These are phyloP conservation scores for Stigmatopora nigra DNA, from an alignment of 2,113 vertebrate species.

Conservation along the genomic window DNA sequence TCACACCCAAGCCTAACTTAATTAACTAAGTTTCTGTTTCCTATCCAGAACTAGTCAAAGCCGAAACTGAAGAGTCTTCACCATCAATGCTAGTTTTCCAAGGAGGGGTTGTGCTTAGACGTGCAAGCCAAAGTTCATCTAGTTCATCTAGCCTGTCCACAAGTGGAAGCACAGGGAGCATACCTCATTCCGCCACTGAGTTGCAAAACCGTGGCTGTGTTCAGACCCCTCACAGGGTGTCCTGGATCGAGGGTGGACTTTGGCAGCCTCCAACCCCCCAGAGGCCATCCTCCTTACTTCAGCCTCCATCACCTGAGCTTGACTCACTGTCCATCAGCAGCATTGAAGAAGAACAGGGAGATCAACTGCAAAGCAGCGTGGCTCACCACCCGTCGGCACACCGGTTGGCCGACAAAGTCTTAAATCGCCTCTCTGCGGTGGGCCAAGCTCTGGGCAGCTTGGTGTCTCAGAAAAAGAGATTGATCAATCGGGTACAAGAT, in stretches of 20 bases:
- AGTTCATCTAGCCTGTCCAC: neutral
- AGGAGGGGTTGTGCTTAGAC: conserved; percentile 54
- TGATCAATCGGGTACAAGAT: conserved; percentile 69
- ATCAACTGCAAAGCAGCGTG: conserved; percentile 3
- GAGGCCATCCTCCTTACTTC: conserved; percentile 30
- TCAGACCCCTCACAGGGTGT: conserved; percentile 72
- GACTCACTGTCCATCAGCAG: conserved; percentile 72
- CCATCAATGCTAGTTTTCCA: conserved; percentile 6
- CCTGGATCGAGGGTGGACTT: conserved; percentile 76
- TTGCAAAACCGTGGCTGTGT: conserved; percentile 28
- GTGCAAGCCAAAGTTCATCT: conserved; percentile 31
- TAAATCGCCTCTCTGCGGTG: conserved; percentile 72
- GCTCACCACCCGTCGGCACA: conserved; percentile 18
- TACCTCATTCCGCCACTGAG: conserved; percentile 24
- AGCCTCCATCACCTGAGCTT: conserved; percentile 52
- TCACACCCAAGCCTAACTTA: neutral
- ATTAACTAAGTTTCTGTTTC: neutral
- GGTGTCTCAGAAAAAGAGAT: conserved; percentile 60
- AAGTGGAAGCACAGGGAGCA: conserved; percentile 14
- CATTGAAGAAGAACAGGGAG: conserved; percentile 72
- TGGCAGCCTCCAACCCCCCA: conserved; percentile 59
- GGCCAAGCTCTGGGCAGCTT: conserved; percentile 70
- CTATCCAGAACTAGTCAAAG: conserved; percentile 42
- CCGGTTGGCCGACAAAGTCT: conserved; percentile 70
- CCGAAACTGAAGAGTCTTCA: conserved; percentile 38